Evolutionary conservation across 1,140 invertebrate genomes (phyloP).

Genomic region (Mycetomoellerius zeteki): DNA sequence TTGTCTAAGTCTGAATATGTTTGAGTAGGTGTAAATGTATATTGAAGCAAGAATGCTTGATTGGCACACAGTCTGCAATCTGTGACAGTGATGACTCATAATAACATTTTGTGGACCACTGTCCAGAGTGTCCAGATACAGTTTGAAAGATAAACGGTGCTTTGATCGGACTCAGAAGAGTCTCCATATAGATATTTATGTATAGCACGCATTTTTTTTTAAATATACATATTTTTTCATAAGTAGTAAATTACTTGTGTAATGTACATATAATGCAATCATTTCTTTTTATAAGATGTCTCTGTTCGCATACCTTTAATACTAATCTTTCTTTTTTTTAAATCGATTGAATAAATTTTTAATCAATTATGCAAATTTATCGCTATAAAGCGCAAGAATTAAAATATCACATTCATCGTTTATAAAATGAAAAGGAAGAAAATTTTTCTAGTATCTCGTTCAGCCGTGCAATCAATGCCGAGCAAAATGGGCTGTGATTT

Average conservation of each 20-base stretch:
- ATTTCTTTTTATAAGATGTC: not conserved
- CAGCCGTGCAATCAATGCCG: slow-evolving; percentile 13
- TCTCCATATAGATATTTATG: not conserved
- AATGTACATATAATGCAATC: not conserved
- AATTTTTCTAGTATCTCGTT: slow-evolving; percentile 12
- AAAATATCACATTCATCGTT: not conserved
- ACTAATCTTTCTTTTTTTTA: not conserved
- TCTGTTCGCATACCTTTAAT: not conserved
- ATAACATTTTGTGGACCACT: slow-evolving; percentile 51
- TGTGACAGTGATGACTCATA: slow-evolving; percentile 39
- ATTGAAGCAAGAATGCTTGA: slow-evolving; percentile 32
- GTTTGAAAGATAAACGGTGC: slow-evolving; percentile 32
- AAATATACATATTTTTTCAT: too few relatives aligned
- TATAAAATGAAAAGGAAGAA: not conserved
- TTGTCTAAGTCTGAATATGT: slow-evolving; percentile 29
- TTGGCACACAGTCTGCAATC: slow-evolving; percentile 46
- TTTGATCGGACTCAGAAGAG: not conserved
- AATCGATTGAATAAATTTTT: not conserved
- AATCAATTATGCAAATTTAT: not conserved
- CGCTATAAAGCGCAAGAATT: not conserved
- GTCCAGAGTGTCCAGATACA: not conserved
- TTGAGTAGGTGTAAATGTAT: slow-evolving; percentile 14
- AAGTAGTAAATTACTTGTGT: too few relatives aligned
- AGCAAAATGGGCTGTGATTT: slow-evolving; percentile 38
- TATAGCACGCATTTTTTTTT: not conserved